Conservation (phyloP, 2,888 invertebrate genomes). For the Lasioglossum marginatum region DNA sequence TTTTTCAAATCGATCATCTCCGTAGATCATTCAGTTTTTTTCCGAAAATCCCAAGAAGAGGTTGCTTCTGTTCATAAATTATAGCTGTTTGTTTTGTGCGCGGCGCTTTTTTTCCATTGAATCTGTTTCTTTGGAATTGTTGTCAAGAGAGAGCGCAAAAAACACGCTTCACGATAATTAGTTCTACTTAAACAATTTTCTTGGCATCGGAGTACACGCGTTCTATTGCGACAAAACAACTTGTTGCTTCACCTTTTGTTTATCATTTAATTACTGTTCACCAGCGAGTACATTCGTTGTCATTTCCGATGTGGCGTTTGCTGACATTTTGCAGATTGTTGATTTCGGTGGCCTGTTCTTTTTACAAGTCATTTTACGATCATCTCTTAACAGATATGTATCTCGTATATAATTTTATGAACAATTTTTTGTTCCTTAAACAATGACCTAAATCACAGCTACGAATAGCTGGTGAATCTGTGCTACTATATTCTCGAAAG, state of each 20-base stretch:
- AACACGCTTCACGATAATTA: not conserved
- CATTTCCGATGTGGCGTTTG: not conserved
- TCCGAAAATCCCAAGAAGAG: not conserved
- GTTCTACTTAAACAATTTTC: slow-evolving; percentile 8
- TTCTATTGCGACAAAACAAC: not conserved
- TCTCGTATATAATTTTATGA: no score
- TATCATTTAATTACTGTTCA: not conserved
- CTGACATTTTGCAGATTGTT: not conserved
- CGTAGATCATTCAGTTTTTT: not conserved
- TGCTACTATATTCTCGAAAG: no score
- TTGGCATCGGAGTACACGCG: not conserved
- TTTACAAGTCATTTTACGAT: no score
- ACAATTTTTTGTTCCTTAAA: no score
- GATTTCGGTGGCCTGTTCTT: no score
- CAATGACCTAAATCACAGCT: no score
- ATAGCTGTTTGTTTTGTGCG: not conserved
- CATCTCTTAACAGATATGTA: no score
- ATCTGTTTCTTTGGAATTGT: not conserved
- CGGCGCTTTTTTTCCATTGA: not conserved
- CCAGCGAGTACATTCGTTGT: not conserved
- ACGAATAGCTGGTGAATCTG: no score
- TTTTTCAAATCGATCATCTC: not conserved
- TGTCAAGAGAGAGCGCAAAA: not conserved
- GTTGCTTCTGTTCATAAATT: not conserved
- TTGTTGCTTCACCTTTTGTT: not conserved